Percentiles rank a stretch among this genome's conserved stretches.
phyloP scores from a whole-genome alignment of 2,888 invertebrate species.

The Drosophila neutralis region DNA sequence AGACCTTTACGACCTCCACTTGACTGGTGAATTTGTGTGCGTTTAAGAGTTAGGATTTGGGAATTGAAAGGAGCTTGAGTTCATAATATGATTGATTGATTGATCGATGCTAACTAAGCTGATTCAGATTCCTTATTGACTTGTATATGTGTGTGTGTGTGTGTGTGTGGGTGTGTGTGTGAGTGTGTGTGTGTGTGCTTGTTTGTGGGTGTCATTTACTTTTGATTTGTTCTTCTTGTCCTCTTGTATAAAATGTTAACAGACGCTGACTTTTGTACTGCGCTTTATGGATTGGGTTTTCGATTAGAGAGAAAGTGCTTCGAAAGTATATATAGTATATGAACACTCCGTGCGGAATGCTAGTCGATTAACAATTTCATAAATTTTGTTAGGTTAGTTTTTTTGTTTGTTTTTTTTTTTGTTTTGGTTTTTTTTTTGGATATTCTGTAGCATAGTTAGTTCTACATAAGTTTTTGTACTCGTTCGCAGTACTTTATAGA shows the following conservation, averaged over 20 bases:
- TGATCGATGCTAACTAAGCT: constrained; percentile 41
- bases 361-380: constrained; percentile 48
- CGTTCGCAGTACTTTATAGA: constrained; percentile 42
- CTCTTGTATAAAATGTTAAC: constrained; percentile 52
- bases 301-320: constrained; percentile 51
- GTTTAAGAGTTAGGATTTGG: constrained; percentile 41
- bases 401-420: background rate
- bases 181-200: constrained; percentile 5
- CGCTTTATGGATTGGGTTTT: constrained; percentile 38
- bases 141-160: constrained; percentile 13
- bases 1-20: constrained; percentile 61
- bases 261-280: constrained; percentile 54
- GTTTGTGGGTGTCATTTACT: constrained; percentile 8
- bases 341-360: constrained; percentile 27
- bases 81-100: constrained; percentile 25
- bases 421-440: constrained; percentile 3
- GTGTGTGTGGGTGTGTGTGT: background rate
- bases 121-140: constrained; percentile 18
- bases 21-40: constrained; percentile 50
- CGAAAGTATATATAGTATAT: constrained; percentile 34
- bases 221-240: constrained; percentile 47
- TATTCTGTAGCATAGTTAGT: constrained; percentile 38
- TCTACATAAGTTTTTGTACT: constrained; percentile 48
- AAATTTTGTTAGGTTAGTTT: constrained; percentile 30
- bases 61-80: constrained; percentile 31